These are phyloP conservation scores for Diogma glabrata DNA, from an alignment of 2,888 invertebrate species.

Conservation along the genomic window DNA sequence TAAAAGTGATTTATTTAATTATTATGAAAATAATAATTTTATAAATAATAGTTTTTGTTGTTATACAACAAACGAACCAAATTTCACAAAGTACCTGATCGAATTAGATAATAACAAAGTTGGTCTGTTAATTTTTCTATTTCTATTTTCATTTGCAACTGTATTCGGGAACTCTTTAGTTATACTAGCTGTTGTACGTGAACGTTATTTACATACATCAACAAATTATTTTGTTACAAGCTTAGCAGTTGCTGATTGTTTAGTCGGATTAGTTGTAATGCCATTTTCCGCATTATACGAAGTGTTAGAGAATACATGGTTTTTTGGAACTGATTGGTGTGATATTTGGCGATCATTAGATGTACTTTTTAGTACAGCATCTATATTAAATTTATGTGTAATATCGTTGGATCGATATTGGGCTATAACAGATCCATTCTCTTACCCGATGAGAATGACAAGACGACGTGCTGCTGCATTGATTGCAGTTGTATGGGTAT, in stretches of 20 bases:
- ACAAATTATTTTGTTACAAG: conserved; percentile 98
- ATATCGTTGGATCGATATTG: conserved; percentile 94
- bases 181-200: conserved; percentile 83
- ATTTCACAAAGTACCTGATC: conserved; percentile 33
- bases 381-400: conserved; percentile 93
- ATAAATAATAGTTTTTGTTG: conserved; percentile 13
- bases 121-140: conserved; percentile 65
- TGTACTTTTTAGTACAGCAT: conserved; percentile 93
- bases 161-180: conserved; percentile 93
- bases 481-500: conserved; percentile 92
- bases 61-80: conserved; percentile 27
- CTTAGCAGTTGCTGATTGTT: conserved; percentile 88
- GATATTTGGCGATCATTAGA: conserved; percentile 96
- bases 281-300: conserved; percentile 90
- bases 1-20: conserved; percentile 7
- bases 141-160: conserved; percentile 81
- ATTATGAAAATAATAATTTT: conserved; percentile 1
- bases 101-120: conserved; percentile 56
- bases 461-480: conserved; percentile 72
- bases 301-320: conserved; percentile 81
- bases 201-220: conserved; percentile 88
- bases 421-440: conserved; percentile 98
- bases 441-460: conserved; percentile 92
- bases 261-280: conserved; percentile 96
- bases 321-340: conserved; percentile 92